A percentile compares a stretch with the other conserved stretches of the same genome.
These are phyloP conservation scores for Lagorchestes hirsutus DNA, from an alignment of 2,797 vertebrate genomes.

Conservation along the genomic window DNA sequence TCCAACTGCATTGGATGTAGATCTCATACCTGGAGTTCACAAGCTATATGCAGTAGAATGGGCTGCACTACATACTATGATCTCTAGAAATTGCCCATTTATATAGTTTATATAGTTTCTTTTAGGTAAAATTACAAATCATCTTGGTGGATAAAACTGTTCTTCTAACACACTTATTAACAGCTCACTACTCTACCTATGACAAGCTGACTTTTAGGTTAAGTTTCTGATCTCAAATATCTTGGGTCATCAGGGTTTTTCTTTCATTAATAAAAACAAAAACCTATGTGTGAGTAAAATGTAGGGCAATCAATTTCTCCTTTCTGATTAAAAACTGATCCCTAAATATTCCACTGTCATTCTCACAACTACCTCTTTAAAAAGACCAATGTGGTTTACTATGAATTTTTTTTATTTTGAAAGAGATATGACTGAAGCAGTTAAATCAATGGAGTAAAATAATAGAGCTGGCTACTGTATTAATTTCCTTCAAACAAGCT, in stretches of 20 bases:
- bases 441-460: background rate
- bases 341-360: background rate
- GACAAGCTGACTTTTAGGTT: background rate
- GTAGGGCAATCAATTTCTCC: background rate
- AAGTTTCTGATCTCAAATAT: background rate
- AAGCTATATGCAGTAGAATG: background rate
- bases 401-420: background rate
- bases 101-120: background rate
- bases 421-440: background rate
- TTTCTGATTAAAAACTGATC: slow-evolving; percentile 4
- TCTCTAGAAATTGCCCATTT: background rate
- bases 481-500: background rate
- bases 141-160: background rate
- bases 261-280: slow-evolving; percentile 18
- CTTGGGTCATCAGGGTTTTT: background rate
- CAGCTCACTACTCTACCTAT: background rate
- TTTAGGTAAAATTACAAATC: background rate
- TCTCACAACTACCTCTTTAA: background rate
- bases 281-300: background rate
- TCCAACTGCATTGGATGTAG: background rate
- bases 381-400: background rate
- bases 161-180: background rate
- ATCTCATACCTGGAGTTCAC: background rate
- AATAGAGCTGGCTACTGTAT: background rate
- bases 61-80: background rate